Conservation (phyloP, 2,888 invertebrate genomes). For the Pediacus dermestoides region DNA sequence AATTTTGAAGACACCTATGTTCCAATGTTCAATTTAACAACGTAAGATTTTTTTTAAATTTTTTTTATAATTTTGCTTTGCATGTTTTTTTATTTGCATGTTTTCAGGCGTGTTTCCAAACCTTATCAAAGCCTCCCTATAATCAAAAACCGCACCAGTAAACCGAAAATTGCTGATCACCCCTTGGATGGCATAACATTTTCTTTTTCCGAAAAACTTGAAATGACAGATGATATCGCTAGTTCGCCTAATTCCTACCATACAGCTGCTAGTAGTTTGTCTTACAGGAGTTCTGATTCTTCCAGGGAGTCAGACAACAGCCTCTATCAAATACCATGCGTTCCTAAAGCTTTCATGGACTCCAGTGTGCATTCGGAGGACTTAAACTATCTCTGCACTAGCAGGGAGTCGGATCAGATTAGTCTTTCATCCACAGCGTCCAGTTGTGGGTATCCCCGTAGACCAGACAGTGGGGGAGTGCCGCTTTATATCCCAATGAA, state of each 20-base stretch:
- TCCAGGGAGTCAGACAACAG: slow-evolving; percentile 59
- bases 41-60: slow-evolving; percentile 24
- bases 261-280: slow-evolving; percentile 37
- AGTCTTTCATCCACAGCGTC: slow-evolving; percentile 60
- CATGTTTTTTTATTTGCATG: slow-evolving; percentile 29
- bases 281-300: slow-evolving; percentile 32
- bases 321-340: slow-evolving; percentile 56
- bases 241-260: slow-evolving; percentile 40
- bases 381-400: slow-evolving; percentile 49
- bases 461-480: slow-evolving; percentile 50
- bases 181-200: slow-evolving; percentile 47
- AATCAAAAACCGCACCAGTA: slow-evolving; percentile 37
- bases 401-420: slow-evolving; percentile 59
- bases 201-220: slow-evolving; percentile 45
- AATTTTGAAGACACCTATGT: not conserved
- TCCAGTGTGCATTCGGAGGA: slow-evolving; percentile 58
- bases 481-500: slow-evolving; percentile 60
- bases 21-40: slow-evolving; percentile 18
- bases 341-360: slow-evolving; percentile 56
- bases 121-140: slow-evolving; percentile 46
- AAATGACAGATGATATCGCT: slow-evolving; percentile 32
- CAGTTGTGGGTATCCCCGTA: slow-evolving; percentile 54
- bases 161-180: slow-evolving; percentile 27
- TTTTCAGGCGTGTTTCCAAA: slow-evolving; percentile 44
- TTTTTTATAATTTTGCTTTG: slow-evolving; percentile 6